Percentiles rank a stretch among this genome's conserved stretches.
phyloP scores from a whole-genome alignment of 2,113 vertebrate genomes.

The Oxygymnocypris stewartii region DNA sequence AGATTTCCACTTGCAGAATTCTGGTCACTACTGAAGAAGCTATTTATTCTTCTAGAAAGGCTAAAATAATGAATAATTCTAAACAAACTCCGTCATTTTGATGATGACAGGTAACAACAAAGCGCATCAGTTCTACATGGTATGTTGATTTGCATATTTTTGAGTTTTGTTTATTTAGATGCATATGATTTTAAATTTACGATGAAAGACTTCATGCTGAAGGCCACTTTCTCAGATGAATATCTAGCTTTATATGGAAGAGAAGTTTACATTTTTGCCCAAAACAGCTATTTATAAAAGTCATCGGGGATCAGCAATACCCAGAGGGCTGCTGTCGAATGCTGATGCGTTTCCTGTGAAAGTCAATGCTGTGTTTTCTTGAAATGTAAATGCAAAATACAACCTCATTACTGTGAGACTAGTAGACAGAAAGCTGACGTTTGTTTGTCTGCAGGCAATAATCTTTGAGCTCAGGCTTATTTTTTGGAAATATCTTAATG shows the following conservation, averaged over 20 bases:
- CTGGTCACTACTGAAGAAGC: too few relatives aligned
- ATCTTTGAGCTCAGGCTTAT: conserved; percentile 5
- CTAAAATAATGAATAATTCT: too few relatives aligned
- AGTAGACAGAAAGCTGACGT: not conserved
- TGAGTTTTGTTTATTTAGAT: not conserved
- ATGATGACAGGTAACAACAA: too few relatives aligned
- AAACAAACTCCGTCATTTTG: too few relatives aligned
- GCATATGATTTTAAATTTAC: not conserved
- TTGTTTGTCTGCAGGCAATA: conserved; percentile 29
- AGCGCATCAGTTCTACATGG: too few relatives aligned
- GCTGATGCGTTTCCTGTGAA: not conserved
- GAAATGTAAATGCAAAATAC: not conserved
- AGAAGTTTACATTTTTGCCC: not conserved
- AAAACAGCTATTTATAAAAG: conserved; percentile 4
- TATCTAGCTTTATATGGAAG: conserved; percentile 21
- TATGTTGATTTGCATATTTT: not conserved
- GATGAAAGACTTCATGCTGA: not conserved
- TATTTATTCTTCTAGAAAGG: too few relatives aligned
- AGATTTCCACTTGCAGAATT: too few relatives aligned
- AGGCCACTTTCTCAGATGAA: not conserved
- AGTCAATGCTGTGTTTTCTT: conserved; percentile 2
- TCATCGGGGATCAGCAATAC: conserved; percentile 5
- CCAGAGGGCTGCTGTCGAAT: conserved; percentile 5
- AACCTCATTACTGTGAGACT: not conserved
- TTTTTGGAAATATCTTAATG: conserved; percentile 35